Evolutionary conservation across 2,888 invertebrate genomes (phyloP), one percentile per base, ranked within the genome.

Genomic region (Stratiomys singularior): DNA sequence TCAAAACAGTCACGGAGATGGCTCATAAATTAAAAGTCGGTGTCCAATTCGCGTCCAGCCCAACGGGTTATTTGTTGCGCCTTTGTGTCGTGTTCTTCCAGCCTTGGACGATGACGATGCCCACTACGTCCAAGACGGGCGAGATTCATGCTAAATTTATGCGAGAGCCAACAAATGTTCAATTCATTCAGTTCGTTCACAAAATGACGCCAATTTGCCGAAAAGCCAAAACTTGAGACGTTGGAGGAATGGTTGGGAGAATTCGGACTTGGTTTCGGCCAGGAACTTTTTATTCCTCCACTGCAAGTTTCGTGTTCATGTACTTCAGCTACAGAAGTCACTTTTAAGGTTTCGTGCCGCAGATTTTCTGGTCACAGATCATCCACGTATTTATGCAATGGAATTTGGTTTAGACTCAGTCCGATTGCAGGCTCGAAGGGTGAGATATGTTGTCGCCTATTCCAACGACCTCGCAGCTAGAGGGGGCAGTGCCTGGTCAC

Each of bases 1-100:
- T 64, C 64, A 64, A 64, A 64, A 64, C 64, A 64, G 28, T 64
- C 64, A 30, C 64, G 64, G 25, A 30, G n/a, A 64, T 28, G 28
- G 30, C 7, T 23, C 64, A 30, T 64, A 64, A 64, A 64, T 64
- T 64, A 64, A n/a, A 30, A 15, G 7, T 13, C n/a, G 30, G 5
- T 13, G 28, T 18, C 30, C 64, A 64, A 64, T 28, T 30, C n/a
- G 7, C n/a, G 28, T 15, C 64, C 64, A 30, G 23, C 23, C 23
- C 64, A 64, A 64, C 64, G 27, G 64, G 30, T 30, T 28, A 28
- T 25, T 25, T 2, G 60, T 25, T 52, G 52, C 52, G 7, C 52
- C 18, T 52, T 52, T 52, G 52, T 15, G 15, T 18, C n/a, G 52
- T 11, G 25, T 0, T n/a, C n/a, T n/a, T 18, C 1, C 52, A 18